Percentiles rank a stretch among this genome's conserved stretches.
These are phyloP conservation scores for Eulimnadia texana DNA, from an alignment of 1,140 invertebrate species.

Conservation along the genomic window DNA sequence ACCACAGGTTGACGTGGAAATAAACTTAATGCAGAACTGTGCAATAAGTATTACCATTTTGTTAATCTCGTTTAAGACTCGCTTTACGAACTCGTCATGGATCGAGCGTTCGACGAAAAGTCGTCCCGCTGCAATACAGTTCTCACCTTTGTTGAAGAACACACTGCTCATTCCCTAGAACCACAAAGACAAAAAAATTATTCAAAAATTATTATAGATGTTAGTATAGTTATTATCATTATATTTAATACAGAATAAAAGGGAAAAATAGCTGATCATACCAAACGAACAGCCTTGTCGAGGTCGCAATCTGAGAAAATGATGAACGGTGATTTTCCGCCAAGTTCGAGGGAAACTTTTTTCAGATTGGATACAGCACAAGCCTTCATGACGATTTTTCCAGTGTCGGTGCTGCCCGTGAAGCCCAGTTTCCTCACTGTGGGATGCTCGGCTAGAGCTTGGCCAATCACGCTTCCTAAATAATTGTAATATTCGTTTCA, in stretches of 20 bases:
- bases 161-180: slow-evolving; percentile 73
- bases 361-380: slow-evolving; percentile 83
- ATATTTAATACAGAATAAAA: no score
- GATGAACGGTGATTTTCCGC: slow-evolving; percentile 87
- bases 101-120: slow-evolving; percentile 82
- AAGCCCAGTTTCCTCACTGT: slow-evolving; percentile 80
- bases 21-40: no score
- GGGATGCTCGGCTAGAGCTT: slow-evolving; percentile 70
- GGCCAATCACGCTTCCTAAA: slow-evolving; percentile 52
- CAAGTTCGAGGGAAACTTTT: slow-evolving; percentile 81
- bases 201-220: no score
- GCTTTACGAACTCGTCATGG: slow-evolving; percentile 70
- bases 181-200: slow-evolving; percentile 14
- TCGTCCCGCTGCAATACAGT: slow-evolving; percentile 93
- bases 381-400: slow-evolving; percentile 71
- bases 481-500: no score
- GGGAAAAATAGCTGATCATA: slow-evolving; percentile 35
- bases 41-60: no score
- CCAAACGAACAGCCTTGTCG: slow-evolving; percentile 76
- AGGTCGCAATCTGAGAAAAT: slow-evolving; percentile 87
- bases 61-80: slow-evolving; percentile 65
- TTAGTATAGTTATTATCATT: no score
- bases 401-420: slow-evolving; percentile 81
- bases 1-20: no score
- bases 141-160: slow-evolving; percentile 97